Evolutionary conservation across 1,140 invertebrate genomes (phyloP).

Genomic region (Leguminivora glycinivorella): DNA sequence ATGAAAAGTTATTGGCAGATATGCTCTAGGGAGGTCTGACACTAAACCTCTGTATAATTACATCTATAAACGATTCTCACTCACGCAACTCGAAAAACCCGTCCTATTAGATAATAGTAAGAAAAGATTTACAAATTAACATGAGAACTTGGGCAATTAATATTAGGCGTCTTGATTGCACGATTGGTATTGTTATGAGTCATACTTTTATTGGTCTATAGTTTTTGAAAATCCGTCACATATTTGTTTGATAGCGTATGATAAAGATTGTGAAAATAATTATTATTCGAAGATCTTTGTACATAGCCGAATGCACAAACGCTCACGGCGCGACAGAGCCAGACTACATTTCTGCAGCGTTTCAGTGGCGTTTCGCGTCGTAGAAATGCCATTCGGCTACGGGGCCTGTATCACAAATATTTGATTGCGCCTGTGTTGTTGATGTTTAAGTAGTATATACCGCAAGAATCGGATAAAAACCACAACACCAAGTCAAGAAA

Average conservation of each 20-base stretch:
- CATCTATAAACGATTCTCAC: not conserved
- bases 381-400: not conserved
- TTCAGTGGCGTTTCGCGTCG: no score
- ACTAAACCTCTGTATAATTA: conserved; percentile 17
- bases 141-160: not conserved
- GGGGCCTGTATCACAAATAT: not conserved
- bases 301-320: no score
- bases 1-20: not conserved
- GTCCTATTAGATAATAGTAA: conserved; percentile 16
- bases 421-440: not conserved
- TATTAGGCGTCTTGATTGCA: not conserved
- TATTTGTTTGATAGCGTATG: not conserved
- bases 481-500: no score
- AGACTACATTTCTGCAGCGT: no score
- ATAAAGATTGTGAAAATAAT: no score
- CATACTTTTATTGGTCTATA: not conserved
- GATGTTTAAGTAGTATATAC: no score
- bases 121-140: not conserved
- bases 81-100: not conserved
- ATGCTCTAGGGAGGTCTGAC: conserved; percentile 3
- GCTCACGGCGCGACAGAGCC: no score
- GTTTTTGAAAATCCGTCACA: not conserved
- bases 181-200: not conserved
- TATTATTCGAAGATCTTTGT: no score
- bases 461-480: no score